Base-by-base conservation (phyloP, 2,888 invertebrate genomes). In the Chloroclysta siterata region DNA sequence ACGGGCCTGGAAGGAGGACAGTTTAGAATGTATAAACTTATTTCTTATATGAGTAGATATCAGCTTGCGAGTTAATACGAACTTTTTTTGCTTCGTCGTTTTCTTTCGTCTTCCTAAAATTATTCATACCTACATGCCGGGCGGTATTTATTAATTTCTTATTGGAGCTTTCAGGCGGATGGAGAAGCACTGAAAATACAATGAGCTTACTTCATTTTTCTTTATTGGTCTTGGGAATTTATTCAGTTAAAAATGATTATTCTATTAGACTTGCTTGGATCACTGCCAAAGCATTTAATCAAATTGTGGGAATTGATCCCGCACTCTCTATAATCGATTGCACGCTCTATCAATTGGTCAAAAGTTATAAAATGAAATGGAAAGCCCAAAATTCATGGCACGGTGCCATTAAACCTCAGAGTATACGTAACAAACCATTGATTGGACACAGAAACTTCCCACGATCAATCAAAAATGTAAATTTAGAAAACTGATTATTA, bases 1-100 rank as follows among this genome's bases (percentile, higher is more conserved):
- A 95, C 94, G 0, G 96, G 95, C 73, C 95, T 94, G 83, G 74
- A 91, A 85, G 10, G n/a, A 10, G 0, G 28, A 50, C 2, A 3
- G 15, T 33, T 29, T 2, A 28, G 7, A 48, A n/a, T 39, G 29
- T 29, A 5, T 8, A 6, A 33, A 8, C 5, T 1, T 6, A 33
- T 33, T 1, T 33, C 6, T n/a, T 33, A 33, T 6, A 6, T 8
- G 33, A 33, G 33, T 22, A 22, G 22, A 22, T 3, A 2, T 22
- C 22, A 22, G 3, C 1, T 22, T 22, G 2, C 22, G 22, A 22
- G 2, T 22, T 22, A 22, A 1, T 22, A 22, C 22, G 22, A 22
- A 22, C 22, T 22, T 22, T 2, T 22, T 22, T 22, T 22, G 22
- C 22, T 22, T 22, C 22, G 22, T 22, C 22, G n/a, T n/a, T n/a